Evolutionary conservation across 1,140 invertebrate species (phyloP).

Genomic region (Sminthurides bifidus): DNA sequence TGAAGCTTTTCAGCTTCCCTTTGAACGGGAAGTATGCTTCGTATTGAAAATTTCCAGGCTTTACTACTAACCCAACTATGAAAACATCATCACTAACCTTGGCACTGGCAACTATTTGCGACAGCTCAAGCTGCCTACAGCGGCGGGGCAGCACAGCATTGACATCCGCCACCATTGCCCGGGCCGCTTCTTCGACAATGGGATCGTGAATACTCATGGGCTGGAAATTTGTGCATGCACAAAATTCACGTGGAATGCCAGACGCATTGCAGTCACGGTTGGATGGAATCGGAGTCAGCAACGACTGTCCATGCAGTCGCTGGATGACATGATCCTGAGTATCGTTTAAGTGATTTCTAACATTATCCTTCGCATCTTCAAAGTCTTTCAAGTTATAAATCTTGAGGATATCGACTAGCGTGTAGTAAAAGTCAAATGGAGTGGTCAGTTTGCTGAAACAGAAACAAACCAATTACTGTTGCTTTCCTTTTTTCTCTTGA

Average conservation of each 20-base stretch:
- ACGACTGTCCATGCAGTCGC: slow-evolving; percentile 7
- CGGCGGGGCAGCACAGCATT: slow-evolving; percentile 14
- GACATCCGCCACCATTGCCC: slow-evolving; percentile 9
- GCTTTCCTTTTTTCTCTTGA: not conserved
- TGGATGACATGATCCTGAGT: too few species aligned
- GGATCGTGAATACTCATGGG: slow-evolving; percentile 4
- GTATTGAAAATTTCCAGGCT: slow-evolving; percentile 24
- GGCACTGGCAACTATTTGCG: slow-evolving; percentile 9
- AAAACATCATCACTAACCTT: slow-evolving; percentile 2
- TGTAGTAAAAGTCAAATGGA: slow-evolving; percentile 24
- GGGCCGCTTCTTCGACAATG: not conserved
- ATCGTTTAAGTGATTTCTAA: too few species aligned
- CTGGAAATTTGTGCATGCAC: slow-evolving; percentile 19
- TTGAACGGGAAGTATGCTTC: slow-evolving; percentile 11
- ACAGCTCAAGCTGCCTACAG: slow-evolving; percentile 7
- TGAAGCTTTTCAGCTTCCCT: not conserved
- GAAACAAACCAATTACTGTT: not conserved
- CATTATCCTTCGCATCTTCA: not conserved
- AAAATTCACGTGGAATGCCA: slow-evolving; percentile 21
- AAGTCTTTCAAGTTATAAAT: slow-evolving; percentile 3
- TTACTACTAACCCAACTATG: slow-evolving; percentile 19
- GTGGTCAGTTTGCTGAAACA: slow-evolving; percentile 22
- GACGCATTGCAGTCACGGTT: slow-evolving; percentile 14
- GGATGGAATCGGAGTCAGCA: slow-evolving; percentile 12
- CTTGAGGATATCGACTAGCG: slow-evolving; percentile 20